Conservation (phyloP, 2,113 vertebrate genomes). For the Pleuronectes platessa region DNA sequence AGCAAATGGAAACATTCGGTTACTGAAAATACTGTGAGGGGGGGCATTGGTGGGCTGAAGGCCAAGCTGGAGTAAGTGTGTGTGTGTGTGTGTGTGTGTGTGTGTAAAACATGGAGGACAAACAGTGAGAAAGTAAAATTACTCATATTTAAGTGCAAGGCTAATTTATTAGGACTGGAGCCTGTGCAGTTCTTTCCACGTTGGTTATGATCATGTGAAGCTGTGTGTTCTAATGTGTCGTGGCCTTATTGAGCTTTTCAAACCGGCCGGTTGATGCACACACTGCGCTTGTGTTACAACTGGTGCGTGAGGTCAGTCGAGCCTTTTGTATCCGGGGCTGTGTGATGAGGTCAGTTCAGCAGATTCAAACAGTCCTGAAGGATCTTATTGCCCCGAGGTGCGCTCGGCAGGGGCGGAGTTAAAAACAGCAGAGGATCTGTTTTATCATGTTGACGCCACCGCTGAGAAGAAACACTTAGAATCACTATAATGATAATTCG, state of each 20-base stretch:
- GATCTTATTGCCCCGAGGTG: conserved; percentile 26
- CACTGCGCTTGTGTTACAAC: neutral
- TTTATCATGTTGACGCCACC: conserved; percentile 29
- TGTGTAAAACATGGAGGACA: neutral
- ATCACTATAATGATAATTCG: neutral
- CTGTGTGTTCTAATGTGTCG: neutral
- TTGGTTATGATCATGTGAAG: neutral
- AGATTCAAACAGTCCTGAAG: conserved; percentile 29
- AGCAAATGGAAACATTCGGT: conserved; percentile 36
- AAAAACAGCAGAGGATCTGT: conserved; percentile 26
- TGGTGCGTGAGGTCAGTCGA: neutral
- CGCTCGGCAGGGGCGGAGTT: neutral
- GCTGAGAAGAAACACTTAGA: neutral
- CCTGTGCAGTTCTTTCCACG: conserved; percentile 1
- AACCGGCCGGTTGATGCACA: neutral
- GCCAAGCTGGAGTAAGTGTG: neutral
- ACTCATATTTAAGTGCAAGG: conserved; percentile 36
- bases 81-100: neutral
- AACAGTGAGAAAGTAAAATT: neutral
- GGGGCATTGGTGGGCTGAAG: conserved; percentile 13
- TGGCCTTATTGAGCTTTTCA: conserved; percentile 29
- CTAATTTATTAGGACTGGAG: conserved; percentile 2
- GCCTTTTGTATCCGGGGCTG: conserved; percentile 15
- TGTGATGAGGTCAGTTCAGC: neutral
- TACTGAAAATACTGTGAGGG: conserved; percentile 29